Percentiles rank a stretch among this genome's conserved stretches.
Conservation (phyloP, 1,140 invertebrate species). For the Choristoneura fumiferana region DNA sequence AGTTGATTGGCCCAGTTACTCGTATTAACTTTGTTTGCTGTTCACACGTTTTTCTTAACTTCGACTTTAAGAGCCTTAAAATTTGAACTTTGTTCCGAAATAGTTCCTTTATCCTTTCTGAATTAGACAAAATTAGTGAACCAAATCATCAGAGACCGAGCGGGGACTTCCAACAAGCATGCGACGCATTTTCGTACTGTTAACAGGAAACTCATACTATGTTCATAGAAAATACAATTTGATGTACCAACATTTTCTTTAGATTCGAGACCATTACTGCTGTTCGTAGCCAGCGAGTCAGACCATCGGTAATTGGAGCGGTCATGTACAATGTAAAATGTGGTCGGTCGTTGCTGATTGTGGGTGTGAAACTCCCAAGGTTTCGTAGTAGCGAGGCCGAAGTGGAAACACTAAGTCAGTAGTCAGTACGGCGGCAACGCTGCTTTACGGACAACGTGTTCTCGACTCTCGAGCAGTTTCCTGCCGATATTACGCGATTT, state of each 20-base stretch:
- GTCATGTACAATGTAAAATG: background rate
- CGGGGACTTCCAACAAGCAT: slow-evolving; percentile 23
- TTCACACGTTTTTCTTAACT: background rate
- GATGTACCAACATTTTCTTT: background rate
- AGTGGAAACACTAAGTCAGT: slow-evolving; percentile 19
- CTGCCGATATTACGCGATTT: slow-evolving; percentile 22
- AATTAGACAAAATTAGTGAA: slow-evolving; percentile 37
- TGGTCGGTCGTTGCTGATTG: background rate
- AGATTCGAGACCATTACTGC: background rate
- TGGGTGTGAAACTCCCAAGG: slow-evolving; percentile 10
- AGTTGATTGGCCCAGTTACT: too few relatives aligned
- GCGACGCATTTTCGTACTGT: slow-evolving; percentile 28
- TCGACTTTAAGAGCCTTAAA: background rate
- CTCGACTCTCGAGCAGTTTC: slow-evolving; percentile 6
- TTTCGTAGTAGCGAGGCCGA: slow-evolving; percentile 21
- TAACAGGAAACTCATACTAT: slow-evolving; percentile 25
- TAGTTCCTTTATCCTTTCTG: slow-evolving; percentile 20
- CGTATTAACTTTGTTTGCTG: too few relatives aligned
- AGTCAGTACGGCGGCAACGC: slow-evolving; percentile 39
- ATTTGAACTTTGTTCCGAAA: background rate
- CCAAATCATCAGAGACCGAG: slow-evolving; percentile 32
- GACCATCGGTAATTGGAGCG: too few relatives aligned
- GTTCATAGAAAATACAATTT: background rate
- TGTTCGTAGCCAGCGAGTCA: background rate
- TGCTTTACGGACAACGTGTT: slow-evolving; percentile 25